Conservation (phyloP, 2,888 invertebrate genomes). For the Ceramica pisi region DNA sequence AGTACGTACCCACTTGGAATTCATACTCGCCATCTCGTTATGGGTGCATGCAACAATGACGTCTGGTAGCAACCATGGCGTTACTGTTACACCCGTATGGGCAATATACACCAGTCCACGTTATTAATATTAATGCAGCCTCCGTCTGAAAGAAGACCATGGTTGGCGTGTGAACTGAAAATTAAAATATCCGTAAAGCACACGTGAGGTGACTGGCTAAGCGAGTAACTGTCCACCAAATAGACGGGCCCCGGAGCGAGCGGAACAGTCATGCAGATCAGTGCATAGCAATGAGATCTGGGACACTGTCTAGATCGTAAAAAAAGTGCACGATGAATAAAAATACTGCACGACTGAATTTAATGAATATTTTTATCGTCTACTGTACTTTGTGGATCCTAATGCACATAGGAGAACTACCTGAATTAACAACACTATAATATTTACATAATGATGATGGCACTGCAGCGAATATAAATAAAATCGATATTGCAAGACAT, state of each 20-base stretch:
- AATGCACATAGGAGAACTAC: background rate
- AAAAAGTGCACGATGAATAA: slow-evolving; percentile 46
- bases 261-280: slow-evolving; percentile 43
- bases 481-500: slow-evolving; percentile 2
- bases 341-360: slow-evolving; percentile 35
- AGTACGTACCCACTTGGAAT: slow-evolving; percentile 51
- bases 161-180: slow-evolving; percentile 87
- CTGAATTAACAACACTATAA: slow-evolving; percentile 19
- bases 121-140: slow-evolving; percentile 84
- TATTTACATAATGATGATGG: slow-evolving; percentile 38
- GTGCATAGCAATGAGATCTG: slow-evolving; percentile 60
- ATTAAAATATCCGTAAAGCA: slow-evolving; percentile 87
- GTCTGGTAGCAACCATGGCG: slow-evolving; percentile 51
- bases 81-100: slow-evolving; percentile 69
- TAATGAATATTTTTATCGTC: slow-evolving; percentile 30
- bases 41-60: slow-evolving; percentile 60
- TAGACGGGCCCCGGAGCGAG: slow-evolving; percentile 41
- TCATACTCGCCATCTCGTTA: slow-evolving; percentile 60
- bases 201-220: slow-evolving; percentile 80
- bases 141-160: slow-evolving; percentile 81
- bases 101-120: slow-evolving; percentile 66
- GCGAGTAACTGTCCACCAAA: slow-evolving; percentile 68
- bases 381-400: slow-evolving; percentile 17
- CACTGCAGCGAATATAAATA: slow-evolving; percentile 7
- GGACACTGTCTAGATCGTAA: slow-evolving; percentile 44